These are phyloP conservation scores for Chroicocephalus ridibundus DNA, from an alignment of 2,113 vertebrate genomes.

Conservation along the genomic window DNA sequence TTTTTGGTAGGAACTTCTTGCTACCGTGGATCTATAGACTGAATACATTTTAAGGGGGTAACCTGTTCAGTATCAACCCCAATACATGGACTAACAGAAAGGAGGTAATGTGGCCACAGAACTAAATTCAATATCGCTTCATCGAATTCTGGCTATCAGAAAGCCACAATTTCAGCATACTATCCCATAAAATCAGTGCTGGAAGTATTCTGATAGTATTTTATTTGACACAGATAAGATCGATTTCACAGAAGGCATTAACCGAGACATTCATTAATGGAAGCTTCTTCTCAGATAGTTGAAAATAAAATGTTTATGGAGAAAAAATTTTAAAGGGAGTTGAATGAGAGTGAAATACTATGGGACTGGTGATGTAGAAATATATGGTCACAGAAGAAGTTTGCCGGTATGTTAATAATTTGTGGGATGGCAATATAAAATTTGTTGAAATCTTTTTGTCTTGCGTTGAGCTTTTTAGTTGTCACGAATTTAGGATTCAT, in stretches of 20 bases:
- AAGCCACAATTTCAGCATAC: neutral
- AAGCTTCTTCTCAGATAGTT: neutral
- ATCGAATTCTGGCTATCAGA: neutral
- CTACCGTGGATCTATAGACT: neutral
- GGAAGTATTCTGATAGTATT: neutral
- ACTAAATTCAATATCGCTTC: neutral
- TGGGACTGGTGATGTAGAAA: neutral
- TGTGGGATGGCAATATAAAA: neutral
- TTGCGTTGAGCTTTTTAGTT: neutral
- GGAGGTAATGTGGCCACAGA: neutral
- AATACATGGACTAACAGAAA: neutral
- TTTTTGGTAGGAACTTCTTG: neutral
- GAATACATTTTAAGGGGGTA: neutral
- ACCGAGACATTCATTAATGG: neutral
- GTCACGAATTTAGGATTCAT: neutral
- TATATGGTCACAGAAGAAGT: neutral
- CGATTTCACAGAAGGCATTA: neutral
- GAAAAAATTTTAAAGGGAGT: neutral
- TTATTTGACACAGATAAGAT: neutral
- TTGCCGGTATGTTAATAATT: neutral
- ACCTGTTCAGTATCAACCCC: neutral
- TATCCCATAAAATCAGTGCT: neutral
- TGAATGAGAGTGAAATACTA: neutral
- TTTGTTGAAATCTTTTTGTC: neutral
- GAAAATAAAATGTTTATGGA: neutral